Percentiles rank a stretch among this genome's conserved stretches.
phyloP scores from a whole-genome alignment of 92 coral and sea anemone genomes.

The Epizoanthus illoricatus region DNA sequence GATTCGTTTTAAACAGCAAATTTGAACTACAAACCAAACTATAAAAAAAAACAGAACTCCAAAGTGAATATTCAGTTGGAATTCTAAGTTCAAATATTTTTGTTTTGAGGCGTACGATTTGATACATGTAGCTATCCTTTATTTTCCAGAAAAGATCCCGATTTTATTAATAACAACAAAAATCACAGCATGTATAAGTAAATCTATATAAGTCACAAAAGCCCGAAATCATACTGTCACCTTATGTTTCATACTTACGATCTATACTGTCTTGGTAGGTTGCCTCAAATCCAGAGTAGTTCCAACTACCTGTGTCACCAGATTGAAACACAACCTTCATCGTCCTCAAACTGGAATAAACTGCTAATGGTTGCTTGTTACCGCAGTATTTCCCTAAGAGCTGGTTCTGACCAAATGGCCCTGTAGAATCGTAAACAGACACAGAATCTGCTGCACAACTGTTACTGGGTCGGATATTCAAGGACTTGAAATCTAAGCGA shows the following conservation, averaged over 20 bases:
- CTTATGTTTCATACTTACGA: not conserved
- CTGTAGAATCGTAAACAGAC: not conserved
- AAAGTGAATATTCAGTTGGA: too few relatives aligned
- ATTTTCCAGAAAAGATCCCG: too few relatives aligned
- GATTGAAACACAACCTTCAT: constrained; percentile 25
- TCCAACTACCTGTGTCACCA: not conserved
- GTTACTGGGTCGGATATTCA: constrained; percentile 13
- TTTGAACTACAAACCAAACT: too few relatives aligned
- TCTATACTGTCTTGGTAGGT: not conserved
- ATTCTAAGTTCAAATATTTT: too few relatives aligned
- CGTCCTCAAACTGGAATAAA: not conserved
- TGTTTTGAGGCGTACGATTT: too few relatives aligned
- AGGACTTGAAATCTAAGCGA: constrained; percentile 3
- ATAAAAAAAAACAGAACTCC: too few relatives aligned
- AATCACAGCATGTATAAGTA: too few relatives aligned
- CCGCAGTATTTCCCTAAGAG: constrained; percentile 4
- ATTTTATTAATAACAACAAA: too few relatives aligned
- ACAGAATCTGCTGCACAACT: constrained; percentile 5
- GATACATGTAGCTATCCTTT: too few relatives aligned
- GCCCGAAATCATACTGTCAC: not conserved
- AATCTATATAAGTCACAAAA: too few relatives aligned
- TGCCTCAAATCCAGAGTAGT: constrained; percentile 27
- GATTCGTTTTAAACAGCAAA: too few relatives aligned
- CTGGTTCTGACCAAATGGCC: not conserved
- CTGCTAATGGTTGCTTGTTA: not conserved